Base-by-base conservation (phyloP, 2,797 vertebrate genomes). In the Sternarchorhynchus goeldii region DNA sequence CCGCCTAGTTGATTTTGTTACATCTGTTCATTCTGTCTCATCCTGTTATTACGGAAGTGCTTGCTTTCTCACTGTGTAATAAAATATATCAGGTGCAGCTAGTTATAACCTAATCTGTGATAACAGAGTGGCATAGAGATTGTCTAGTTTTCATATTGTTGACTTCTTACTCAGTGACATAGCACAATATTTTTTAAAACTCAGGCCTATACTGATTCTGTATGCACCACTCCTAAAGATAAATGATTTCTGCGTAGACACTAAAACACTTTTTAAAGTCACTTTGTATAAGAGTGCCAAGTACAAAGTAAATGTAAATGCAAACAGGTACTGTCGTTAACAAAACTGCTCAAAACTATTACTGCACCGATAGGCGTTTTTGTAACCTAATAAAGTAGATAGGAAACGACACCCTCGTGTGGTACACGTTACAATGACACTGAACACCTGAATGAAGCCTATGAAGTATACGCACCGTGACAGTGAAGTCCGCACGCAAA, bases 361-460 rank as follows among this genome's bases (percentile, higher is more conserved):
- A 53, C 66, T 29, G 21, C 25, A 17, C 10, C 53, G 12, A 17
- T 25, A 29, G 6, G 32, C 34, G 50, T 68, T 31, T 31, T 50
- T 50, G 45, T 50, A 50, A 50, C 45, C 14, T 78, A 81, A 66
- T 81, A 50, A 16, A 41, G 39, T 88, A 90, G 86, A 50, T 87
- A 83, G 89, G 84, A 89, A 89, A 92, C 88, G 88, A 68, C 89
- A 91, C 91, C 89, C 93, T 91, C 93, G 90, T 91, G 92, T 91
- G 93, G 91, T 85, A 78, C 5, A 25, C 17, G 53, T 18, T 14
- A 74, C 14, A 76, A 55, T 6, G 14, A 10, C 5, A 67, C 32
- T 14, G 31, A 25, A 36, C 18, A 4, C 18, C 58, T 8, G 17
- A 16, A 36, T n/a, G 50, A 65, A 64, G 1, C n/a, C 14, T 50